Percentiles rank a stretch among this genome's conserved stretches.
Conservation (phyloP, 2,113 vertebrate genomes). For the Eubucco bourcierii region DNA sequence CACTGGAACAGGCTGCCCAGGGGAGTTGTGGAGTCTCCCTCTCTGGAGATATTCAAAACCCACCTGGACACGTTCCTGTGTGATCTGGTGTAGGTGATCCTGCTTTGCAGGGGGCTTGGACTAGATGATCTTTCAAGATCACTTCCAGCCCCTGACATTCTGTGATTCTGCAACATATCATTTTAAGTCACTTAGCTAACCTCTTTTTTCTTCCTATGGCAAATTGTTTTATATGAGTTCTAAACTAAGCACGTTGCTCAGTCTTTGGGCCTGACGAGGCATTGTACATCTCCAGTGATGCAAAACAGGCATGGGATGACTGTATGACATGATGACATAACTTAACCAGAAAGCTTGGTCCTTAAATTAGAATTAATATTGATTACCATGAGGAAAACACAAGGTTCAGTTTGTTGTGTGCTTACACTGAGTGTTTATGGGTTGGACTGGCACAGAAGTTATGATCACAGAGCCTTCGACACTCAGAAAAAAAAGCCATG, state of each 20-base stretch:
- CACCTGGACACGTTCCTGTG: too few species aligned
- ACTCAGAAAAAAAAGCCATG: not conserved
- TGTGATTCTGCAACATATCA: too few species aligned
- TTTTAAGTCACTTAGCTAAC: not conserved
- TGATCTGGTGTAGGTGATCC: too few species aligned
- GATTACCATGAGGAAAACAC: not conserved
- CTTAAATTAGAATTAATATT: not conserved
- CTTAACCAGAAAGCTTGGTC: not conserved
- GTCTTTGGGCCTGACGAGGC: not conserved
- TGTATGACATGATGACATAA: not conserved
- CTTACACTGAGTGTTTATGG: not conserved
- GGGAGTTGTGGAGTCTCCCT: too few species aligned
- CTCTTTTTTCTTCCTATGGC: not conserved
- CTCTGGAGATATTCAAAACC: too few species aligned
- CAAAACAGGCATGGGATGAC: not conserved
- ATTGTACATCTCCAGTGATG: not conserved
- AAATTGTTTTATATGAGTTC: not conserved
- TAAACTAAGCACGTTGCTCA: not conserved
- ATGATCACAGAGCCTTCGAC: not conserved
- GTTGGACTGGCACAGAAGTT: not conserved
- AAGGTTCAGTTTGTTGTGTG: not conserved
- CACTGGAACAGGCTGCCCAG: too few species aligned
- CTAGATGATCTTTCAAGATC: too few species aligned
- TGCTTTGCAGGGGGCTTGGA: too few species aligned
- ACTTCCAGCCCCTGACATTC: too few species aligned